phyloP scores from a whole-genome alignment of 2,797 vertebrate species.

The Cossypha caffra region DNA sequence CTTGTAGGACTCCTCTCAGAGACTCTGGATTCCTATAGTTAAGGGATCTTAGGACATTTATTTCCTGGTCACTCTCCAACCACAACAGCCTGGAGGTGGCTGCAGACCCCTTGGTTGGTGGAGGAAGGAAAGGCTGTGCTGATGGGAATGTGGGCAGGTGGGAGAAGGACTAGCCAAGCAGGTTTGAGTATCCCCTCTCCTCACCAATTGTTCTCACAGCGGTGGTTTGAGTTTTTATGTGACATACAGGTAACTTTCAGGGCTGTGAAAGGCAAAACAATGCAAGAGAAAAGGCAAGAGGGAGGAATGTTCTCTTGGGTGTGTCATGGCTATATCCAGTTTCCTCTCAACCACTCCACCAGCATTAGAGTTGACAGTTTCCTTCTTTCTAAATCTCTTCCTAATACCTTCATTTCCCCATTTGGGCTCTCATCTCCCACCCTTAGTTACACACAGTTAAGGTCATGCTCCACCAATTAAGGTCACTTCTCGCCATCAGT shows the following conservation, averaged over 20 bases:
- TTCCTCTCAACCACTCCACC: neutral
- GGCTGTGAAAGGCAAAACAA: neutral
- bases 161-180: neutral
- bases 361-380: neutral
- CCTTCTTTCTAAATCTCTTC: neutral
- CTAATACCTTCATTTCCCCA: neutral
- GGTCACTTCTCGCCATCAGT: neutral
- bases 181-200: neutral
- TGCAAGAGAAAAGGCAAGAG: neutral
- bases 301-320: neutral
- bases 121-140: neutral
- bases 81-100: neutral
- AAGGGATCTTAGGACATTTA: neutral
- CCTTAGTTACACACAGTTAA: neutral
- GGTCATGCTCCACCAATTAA: neutral
- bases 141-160: neutral
- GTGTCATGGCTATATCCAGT: neutral
- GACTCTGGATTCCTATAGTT: neutral
- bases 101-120: rapidly evolving
- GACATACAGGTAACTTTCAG: neutral
- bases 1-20: rapidly evolving
- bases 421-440: neutral
- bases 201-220: neutral
- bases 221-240: neutral
- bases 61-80: neutral